Evolutionary conservation across 2,888 invertebrate species (phyloP).

Genomic region (Xylocampa areola): DNA sequence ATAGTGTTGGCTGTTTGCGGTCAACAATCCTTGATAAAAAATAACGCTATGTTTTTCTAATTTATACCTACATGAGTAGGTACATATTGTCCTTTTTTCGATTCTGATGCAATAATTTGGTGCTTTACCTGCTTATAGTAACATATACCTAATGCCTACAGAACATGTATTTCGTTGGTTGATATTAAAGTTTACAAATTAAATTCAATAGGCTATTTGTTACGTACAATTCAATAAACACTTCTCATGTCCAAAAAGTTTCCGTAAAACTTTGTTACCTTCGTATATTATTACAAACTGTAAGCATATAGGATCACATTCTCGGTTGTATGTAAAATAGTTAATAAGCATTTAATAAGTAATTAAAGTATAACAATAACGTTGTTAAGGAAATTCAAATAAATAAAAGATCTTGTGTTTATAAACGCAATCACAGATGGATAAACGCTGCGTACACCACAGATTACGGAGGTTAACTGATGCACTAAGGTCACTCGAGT

Average conservation of each 20-base stretch:
- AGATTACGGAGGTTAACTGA: constrained; percentile 58
- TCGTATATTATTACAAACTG: constrained; percentile 11
- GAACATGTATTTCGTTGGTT: constrained; percentile 9
- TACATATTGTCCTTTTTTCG: constrained; percentile 5
- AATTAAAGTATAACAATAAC: constrained; percentile 20
- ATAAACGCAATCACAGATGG: constrained; percentile 25
- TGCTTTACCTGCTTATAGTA: not conserved
- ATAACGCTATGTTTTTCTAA: not conserved
- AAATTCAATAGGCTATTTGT: constrained; percentile 20
- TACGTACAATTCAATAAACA: constrained; percentile 15
- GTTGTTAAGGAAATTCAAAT: constrained; percentile 29
- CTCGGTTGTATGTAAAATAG: constrained; percentile 28
- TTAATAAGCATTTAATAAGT: constrained; percentile 25
- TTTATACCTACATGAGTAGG: not conserved
- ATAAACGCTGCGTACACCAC: constrained; percentile 28
- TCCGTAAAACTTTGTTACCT: constrained; percentile 38
- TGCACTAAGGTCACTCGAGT: constrained; percentile 62
- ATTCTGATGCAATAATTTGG: not conserved
- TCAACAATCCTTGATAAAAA: constrained; percentile 17
- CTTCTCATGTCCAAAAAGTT: constrained; percentile 2
- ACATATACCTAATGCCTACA: not conserved
- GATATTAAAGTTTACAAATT: constrained; percentile 19
- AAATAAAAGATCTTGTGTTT: constrained; percentile 22
- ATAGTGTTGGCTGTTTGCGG: constrained; percentile 13
- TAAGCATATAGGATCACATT: constrained; percentile 20